Percentiles rank a stretch among this genome's conserved stretches.
phyloP scores from a whole-genome alignment of 2,888 invertebrate species.

The Drosophila robusta region DNA sequence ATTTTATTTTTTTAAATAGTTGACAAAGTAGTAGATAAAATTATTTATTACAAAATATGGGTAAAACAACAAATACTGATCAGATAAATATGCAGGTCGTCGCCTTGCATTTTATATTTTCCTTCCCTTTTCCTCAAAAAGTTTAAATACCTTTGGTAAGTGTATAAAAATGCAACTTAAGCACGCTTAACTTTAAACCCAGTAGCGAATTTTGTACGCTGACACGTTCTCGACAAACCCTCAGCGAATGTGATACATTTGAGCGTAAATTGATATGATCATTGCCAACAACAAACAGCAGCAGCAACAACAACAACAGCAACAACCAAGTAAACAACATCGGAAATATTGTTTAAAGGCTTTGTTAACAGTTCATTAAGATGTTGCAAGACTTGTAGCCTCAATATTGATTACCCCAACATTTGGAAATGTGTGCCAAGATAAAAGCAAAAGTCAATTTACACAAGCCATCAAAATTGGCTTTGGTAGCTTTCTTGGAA shows the following conservation, averaged over 20 bases:
- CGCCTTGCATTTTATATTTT: too few relatives aligned
- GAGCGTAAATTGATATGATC: constrained; percentile 20
- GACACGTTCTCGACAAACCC: constrained; percentile 6
- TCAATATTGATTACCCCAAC: constrained; percentile 45
- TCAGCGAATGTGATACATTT: constrained; percentile 4
- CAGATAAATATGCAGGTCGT: too few relatives aligned
- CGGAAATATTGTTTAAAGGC: constrained; percentile 60
- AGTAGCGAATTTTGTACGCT: neutral
- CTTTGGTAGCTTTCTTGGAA: constrained; percentile 19
- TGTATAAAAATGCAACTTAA: neutral
- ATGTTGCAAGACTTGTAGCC: constrained; percentile 38
- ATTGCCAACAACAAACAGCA: constrained; percentile 18
- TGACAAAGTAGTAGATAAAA: too few relatives aligned
- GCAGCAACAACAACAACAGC: constrained; percentile 16
- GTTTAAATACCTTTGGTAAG: neutral
- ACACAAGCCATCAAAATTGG: constrained; percentile 54
- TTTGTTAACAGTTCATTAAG: constrained; percentile 53
- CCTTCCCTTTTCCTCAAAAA: neutral
- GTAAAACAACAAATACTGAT: too few relatives aligned
- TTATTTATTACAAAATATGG: too few relatives aligned
- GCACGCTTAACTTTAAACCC: neutral
- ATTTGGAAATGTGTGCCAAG: constrained; percentile 53
- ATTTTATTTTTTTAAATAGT: too few relatives aligned
- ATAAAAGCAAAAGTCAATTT: constrained; percentile 63
- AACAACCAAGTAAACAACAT: constrained; percentile 25